Evolutionary conservation across 2,113 vertebrate genomes (phyloP).

Genomic region (Lophotis ruficrista): DNA sequence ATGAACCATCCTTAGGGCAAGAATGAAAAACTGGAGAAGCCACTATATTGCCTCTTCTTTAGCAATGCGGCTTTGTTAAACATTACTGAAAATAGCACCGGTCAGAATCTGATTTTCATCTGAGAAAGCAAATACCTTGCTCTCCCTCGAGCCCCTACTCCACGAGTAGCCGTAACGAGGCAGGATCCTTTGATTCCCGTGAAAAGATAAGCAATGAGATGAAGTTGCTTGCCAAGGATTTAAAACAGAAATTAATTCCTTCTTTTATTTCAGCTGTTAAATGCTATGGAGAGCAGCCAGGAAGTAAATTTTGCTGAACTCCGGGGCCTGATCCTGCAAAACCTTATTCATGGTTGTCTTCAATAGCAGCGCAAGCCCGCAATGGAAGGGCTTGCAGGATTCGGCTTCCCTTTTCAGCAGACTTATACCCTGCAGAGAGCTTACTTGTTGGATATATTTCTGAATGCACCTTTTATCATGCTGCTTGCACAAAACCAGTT

Average conservation of each 20-base stretch:
- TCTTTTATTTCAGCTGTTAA: slow-evolving; percentile 24
- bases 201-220: slow-evolving; percentile 63
- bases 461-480: slow-evolving; percentile 64
- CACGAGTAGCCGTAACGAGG: neutral
- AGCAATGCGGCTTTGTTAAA: slow-evolving; percentile 58
- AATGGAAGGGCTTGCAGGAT: slow-evolving; percentile 52
- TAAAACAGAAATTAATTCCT: slow-evolving; percentile 59
- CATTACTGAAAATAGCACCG: slow-evolving; percentile 39
- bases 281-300: slow-evolving; percentile 27
- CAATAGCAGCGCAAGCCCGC: slow-evolving; percentile 5
- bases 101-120: slow-evolving; percentile 47
- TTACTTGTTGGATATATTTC: slow-evolving; percentile 57
- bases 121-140: slow-evolving; percentile 63
- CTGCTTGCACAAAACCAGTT: slow-evolving; percentile 51
- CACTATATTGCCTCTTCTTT: slow-evolving; percentile 56
- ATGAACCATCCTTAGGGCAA: slow-evolving; percentile 34
- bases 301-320: slow-evolving; percentile 56
- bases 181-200: slow-evolving; percentile 12
- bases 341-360: slow-evolving; percentile 30
- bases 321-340: slow-evolving; percentile 40
- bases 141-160: slow-evolving; percentile 24
- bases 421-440: slow-evolving; percentile 52
- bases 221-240: slow-evolving; percentile 49
- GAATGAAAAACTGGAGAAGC: slow-evolving; percentile 60
- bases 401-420: slow-evolving; percentile 55